phyloP scores from a whole-genome alignment of 2,113 vertebrate species.

The Bothrops jararaca region DNA sequence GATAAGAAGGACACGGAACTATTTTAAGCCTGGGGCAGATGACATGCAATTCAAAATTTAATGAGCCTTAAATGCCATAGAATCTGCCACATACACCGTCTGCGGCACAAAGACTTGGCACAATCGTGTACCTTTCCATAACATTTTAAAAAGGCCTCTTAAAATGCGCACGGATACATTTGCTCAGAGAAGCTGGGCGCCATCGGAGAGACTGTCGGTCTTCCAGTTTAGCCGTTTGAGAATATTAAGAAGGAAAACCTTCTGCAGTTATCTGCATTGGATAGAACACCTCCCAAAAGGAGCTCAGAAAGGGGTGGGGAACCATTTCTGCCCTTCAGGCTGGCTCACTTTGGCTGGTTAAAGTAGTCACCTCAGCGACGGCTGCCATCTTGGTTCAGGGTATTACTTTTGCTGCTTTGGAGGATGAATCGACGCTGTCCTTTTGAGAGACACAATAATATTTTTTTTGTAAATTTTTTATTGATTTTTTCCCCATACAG shows the following conservation, averaged over 20 bases:
- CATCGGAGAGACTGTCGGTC: not conserved
- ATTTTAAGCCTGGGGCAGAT: conserved; percentile 69
- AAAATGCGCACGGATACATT: conserved; percentile 38
- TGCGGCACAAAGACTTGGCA: conserved; percentile 40
- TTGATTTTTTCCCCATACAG: no score
- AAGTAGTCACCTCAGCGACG: no score
- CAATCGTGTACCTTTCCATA: conserved; percentile 44
- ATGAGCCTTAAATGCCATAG: conserved; percentile 76
- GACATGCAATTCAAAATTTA: conserved; percentile 71
- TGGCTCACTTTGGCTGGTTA: not conserved
- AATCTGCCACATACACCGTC: conserved; percentile 50
- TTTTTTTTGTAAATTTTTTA: no score
- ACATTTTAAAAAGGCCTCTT: conserved; percentile 44
- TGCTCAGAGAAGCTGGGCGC: conserved; percentile 13
- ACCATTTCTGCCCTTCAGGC: not conserved
- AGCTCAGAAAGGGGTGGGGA: not conserved
- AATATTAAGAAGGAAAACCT: not conserved
- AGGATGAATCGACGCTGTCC: not conserved
- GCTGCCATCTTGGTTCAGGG: not conserved
- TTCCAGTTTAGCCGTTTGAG: not conserved
- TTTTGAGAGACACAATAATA: not conserved
- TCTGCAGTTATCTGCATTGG: not conserved
- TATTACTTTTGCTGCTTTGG: not conserved
- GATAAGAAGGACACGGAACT: conserved; percentile 57
- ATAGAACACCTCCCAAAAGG: not conserved